Percentiles rank a stretch among this genome's conserved stretches.
Conservation (phyloP, 2,797 vertebrate species). For the Anguilla obscura region DNA sequence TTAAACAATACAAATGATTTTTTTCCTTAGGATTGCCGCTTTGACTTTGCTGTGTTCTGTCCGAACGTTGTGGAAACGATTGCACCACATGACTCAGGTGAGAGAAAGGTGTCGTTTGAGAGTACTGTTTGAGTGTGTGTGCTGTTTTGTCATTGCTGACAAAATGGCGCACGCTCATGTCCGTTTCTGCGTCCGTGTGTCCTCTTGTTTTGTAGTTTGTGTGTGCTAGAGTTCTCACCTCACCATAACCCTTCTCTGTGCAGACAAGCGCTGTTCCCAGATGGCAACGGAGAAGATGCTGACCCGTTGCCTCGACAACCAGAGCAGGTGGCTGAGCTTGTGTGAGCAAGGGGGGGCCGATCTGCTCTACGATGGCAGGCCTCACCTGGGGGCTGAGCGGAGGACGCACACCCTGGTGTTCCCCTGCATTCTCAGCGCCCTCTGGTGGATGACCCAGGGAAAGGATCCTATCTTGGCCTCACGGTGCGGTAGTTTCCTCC, state of each 20-base stretch:
- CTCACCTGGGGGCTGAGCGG: constrained; percentile 60
- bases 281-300: constrained; percentile 87
- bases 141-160: neutral
- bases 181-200: neutral
- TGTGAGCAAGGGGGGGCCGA: constrained; percentile 53
- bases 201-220: neutral
- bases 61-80: constrained; percentile 86
- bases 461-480: constrained; percentile 73
- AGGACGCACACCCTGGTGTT: constrained; percentile 78
- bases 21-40: constrained; percentile 79
- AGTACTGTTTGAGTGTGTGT: neutral
- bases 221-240: neutral
- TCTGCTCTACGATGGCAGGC: constrained; percentile 59
- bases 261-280: constrained; percentile 91
- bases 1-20: constrained; percentile 2
- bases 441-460: constrained; percentile 88
- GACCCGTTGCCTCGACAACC: constrained; percentile 86
- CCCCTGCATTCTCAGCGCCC: constrained; percentile 87
- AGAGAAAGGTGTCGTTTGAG: constrained; percentile 42
- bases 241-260: neutral
- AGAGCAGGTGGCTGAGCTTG: constrained; percentile 80
- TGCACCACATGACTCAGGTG: constrained; percentile 74
- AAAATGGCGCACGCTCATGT: neutral
- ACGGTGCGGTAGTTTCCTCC: constrained; percentile 53
- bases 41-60: constrained; percentile 93